Conservation (phyloP, 1,140 invertebrate genomes). For the Oreohelix idahoensis region DNA sequence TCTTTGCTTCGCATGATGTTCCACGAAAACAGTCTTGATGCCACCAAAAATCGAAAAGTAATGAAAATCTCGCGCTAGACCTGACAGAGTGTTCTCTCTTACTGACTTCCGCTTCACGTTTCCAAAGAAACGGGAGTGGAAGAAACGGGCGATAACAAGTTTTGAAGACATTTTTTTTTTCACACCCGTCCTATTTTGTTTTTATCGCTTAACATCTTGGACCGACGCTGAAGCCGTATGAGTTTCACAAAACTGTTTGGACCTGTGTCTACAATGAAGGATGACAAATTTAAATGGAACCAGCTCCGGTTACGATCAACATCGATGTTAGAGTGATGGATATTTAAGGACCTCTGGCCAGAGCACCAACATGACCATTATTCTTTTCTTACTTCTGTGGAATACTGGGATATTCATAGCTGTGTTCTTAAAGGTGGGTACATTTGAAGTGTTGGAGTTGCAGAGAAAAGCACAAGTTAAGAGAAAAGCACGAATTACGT, state of each 20-base stretch:
- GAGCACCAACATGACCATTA: constrained; percentile 4
- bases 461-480: no score
- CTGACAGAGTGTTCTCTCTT: constrained; percentile 25
- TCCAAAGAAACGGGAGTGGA: constrained; percentile 12
- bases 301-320: constrained; percentile 22
- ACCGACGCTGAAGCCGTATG: constrained; percentile 10
- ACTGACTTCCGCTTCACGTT: constrained; percentile 26
- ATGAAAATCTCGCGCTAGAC: constrained; percentile 9
- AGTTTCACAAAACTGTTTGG: not conserved
- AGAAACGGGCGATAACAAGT: constrained; percentile 22
- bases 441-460: not conserved
- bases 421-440: not conserved
- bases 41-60: constrained; percentile 27
- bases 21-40: not conserved
- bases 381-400: not conserved
- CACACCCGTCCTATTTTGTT: constrained; percentile 3
- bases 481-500: no score
- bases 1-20: not conserved
- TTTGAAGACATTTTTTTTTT: not conserved
- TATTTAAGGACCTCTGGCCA: constrained; percentile 24
- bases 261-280: constrained; percentile 26
- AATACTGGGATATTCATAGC: not conserved
- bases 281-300: constrained; percentile 31
- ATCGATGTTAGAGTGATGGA: constrained; percentile 15
- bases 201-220: constrained; percentile 3